Conservation (phyloP, 2,113 vertebrate genomes). For the Leuciscus idus region DNA sequence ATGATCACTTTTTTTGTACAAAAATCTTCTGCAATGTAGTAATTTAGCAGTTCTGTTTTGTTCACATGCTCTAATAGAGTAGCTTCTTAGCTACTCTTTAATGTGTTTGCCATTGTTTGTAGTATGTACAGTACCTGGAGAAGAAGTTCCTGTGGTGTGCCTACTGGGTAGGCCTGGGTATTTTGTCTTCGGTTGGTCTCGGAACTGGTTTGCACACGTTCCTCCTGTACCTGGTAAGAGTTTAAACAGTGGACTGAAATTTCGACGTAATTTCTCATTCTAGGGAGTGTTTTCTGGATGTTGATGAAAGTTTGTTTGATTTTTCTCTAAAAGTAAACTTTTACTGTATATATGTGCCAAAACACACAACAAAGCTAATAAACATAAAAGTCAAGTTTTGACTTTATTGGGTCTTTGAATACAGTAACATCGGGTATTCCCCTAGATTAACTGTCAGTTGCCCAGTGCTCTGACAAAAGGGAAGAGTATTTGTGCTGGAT, state of each 20-base stretch:
- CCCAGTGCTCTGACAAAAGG: neutral
- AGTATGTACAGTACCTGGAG: constrained; percentile 92
- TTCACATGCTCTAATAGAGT: neutral
- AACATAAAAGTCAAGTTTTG: neutral
- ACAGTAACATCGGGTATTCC: constrained; percentile 14
- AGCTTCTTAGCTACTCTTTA: neutral
- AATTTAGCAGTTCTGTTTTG: neutral
- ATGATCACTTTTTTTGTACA: neutral
- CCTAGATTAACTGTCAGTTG: constrained; percentile 25
- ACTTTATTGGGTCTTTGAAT: constrained; percentile 11
- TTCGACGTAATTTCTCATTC: too few species aligned
- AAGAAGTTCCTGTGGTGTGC: constrained; percentile 93
- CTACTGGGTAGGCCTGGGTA: constrained; percentile 98
- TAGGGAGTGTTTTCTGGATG: too few species aligned
- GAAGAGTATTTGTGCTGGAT: neutral
- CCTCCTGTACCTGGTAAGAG: constrained; percentile 93
- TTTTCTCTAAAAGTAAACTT: too few species aligned
- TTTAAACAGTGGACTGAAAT: neutral
- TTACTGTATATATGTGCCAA: neutral
- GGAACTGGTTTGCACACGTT: constrained; percentile 98
- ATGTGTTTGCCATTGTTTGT: constrained; percentile 54
- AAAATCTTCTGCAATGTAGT: neutral
- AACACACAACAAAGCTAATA: neutral
- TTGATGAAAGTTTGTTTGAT: too few species aligned
- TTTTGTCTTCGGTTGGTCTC: constrained; percentile 95